Percentiles rank a stretch among this genome's conserved stretches.
phyloP scores from a whole-genome alignment of 53 echinoderm and acorn worm genomes.

The Echinometra lucunter region DNA sequence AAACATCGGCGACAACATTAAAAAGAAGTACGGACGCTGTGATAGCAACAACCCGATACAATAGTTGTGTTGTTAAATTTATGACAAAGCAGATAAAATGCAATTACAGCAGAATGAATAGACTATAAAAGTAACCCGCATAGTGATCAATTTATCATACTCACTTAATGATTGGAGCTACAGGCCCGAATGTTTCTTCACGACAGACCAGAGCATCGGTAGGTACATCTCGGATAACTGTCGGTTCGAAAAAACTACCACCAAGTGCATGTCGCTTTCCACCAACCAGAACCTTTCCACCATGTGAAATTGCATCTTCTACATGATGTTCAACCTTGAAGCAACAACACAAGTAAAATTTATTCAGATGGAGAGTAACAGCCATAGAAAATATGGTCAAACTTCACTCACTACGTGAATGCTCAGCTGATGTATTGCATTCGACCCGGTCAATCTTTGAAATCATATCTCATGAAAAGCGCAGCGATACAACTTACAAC shows the following conservation, averaged over 20 bases:
- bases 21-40: not conserved
- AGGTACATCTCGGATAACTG: conserved; percentile 85
- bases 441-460: too few species aligned
- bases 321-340: conserved; percentile 87
- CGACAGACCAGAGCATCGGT: conserved; percentile 83
- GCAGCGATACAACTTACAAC: too few species aligned
- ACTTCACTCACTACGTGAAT: not conserved
- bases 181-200: conserved; percentile 96
- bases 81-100: not conserved
- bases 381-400: not conserved
- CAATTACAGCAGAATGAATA: too few species aligned
- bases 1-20: too few species aligned
- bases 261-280: conserved; percentile 87
- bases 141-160: not conserved
- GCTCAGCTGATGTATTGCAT: too few species aligned
- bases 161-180: conserved; percentile 93
- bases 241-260: conserved; percentile 86
- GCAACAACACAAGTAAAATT: not conserved
- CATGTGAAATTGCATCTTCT: conserved; percentile 84
- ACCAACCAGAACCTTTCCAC: conserved; percentile 84
- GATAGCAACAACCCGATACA: not conserved
- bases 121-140: too few species aligned
- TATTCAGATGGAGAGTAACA: not conserved
- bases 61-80: not conserved
- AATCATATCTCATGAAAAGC: too few species aligned